phyloP scores from a whole-genome alignment of 2,888 invertebrate species.

The Hypercompe scribonia region DNA sequence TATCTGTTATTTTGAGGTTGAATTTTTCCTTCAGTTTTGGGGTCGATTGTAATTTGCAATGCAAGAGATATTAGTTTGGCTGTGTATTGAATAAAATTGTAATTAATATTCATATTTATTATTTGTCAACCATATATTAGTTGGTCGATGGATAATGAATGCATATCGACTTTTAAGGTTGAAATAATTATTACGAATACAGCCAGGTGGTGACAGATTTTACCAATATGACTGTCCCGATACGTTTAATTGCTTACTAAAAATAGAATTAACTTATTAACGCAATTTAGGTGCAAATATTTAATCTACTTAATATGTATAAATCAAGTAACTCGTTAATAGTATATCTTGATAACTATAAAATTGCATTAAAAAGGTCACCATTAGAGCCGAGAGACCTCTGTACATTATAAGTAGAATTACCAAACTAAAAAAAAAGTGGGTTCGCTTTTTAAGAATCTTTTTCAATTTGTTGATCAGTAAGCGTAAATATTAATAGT shows the following conservation, averaged over 20 bases:
- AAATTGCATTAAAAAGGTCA: not conserved
- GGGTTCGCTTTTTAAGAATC: no score
- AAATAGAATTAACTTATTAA: not conserved
- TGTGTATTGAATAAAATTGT: constrained; percentile 45
- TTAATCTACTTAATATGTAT: not conserved
- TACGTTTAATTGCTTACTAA: not conserved
- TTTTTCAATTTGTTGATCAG: no score
- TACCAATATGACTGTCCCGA: constrained; percentile 6
- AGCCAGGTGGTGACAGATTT: constrained; percentile 27
- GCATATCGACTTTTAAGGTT: constrained; percentile 43
- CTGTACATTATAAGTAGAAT: not conserved
- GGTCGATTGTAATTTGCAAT: constrained; percentile 30
- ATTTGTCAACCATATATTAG: constrained; percentile 44
- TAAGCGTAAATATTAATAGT: no score
- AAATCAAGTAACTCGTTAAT: not conserved
- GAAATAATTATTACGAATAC: constrained; percentile 43
- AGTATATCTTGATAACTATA: not conserved
- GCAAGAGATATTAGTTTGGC: constrained; percentile 29
- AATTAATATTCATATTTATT: constrained; percentile 51
- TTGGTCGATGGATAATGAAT: constrained; percentile 33
- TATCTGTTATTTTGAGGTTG: constrained; percentile 56
- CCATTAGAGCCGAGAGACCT: not conserved
- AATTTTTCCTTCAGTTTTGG: constrained; percentile 44
- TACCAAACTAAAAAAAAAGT: not conserved
- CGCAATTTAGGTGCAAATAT: not conserved